phyloP scores from a whole-genome alignment of 1,140 invertebrate species.

The Apocrypta bakeri region DNA sequence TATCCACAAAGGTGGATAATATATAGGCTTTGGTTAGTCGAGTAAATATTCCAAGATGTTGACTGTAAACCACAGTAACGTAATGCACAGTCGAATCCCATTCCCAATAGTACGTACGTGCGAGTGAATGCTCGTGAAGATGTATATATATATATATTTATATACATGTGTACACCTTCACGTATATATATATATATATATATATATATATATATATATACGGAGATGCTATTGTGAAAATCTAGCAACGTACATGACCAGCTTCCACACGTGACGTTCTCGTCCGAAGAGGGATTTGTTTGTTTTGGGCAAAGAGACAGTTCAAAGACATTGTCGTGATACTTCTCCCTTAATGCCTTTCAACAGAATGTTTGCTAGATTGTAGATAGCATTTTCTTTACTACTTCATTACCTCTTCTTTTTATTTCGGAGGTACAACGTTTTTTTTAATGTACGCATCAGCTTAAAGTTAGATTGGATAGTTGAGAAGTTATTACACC shows the following conservation, averaged over 20 bases:
- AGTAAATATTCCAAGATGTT: slow-evolving; percentile 39
- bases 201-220: too few relatives aligned
- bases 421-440: too few relatives aligned
- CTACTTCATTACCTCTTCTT: too few relatives aligned
- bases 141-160: too few relatives aligned
- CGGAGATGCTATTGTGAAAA: not conserved
- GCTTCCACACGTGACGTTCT: not conserved
- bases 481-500: too few relatives aligned
- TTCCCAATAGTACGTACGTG: not conserved
- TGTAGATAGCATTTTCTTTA: too few relatives aligned
- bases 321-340: not conserved
- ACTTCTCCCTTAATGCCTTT: too few relatives aligned
- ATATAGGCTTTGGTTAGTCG: slow-evolving; percentile 5
- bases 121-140: not conserved
- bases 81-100: slow-evolving; percentile 7
- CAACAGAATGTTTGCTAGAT: too few relatives aligned
- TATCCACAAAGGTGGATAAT: slow-evolving; percentile 28
- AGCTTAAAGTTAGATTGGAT: too few relatives aligned
- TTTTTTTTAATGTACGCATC: too few relatives aligned
- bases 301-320: not conserved
- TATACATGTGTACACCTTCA: too few relatives aligned
- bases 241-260: not conserved
- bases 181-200: too few relatives aligned
- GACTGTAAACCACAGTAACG: slow-evolving; percentile 2
- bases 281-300: not conserved